Percentiles rank a stretch among this genome's conserved stretches.
These are phyloP conservation scores for Oryzias celebensis DNA, from an alignment of 2,113 vertebrate genomes.

Conservation along the genomic window DNA sequence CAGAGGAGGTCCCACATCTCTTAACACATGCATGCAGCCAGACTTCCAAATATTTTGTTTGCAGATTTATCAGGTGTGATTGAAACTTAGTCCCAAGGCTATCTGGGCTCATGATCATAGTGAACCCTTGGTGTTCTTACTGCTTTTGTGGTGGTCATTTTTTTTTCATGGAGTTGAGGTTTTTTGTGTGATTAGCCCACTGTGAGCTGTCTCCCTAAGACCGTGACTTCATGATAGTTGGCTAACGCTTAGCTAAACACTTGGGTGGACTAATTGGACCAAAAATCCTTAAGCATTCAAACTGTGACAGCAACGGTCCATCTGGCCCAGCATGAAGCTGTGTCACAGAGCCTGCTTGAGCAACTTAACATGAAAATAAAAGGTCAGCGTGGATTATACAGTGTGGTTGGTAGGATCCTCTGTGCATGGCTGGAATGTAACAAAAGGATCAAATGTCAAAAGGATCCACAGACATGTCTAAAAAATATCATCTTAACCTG, in stretches of 20 bases:
- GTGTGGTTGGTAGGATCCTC: no score
- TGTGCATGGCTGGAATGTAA: no score
- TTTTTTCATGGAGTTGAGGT: slow-evolving; percentile 22
- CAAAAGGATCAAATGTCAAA: no score
- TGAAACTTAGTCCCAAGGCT: slow-evolving; percentile 7
- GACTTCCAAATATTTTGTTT: slow-evolving; percentile 33
- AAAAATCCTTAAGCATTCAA: slow-evolving; percentile 33
- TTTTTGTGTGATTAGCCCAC: slow-evolving; percentile 50
- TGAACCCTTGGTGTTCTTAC: slow-evolving; percentile 11
- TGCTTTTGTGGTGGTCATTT: slow-evolving; percentile 36
- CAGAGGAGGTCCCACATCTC: background rate
- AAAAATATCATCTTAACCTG: no score
- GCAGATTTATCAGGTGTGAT: slow-evolving; percentile 6
- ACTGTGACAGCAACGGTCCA: slow-evolving; percentile 32
- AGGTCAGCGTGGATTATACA: background rate
- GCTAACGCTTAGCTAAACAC: slow-evolving; percentile 33
- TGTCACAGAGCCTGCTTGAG: background rate
- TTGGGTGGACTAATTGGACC: slow-evolving; percentile 57
- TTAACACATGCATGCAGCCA: slow-evolving; percentile 9
- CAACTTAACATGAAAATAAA: slow-evolving; percentile 13
- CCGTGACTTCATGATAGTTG: slow-evolving; percentile 29
- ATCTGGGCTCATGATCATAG: slow-evolving; percentile 25
- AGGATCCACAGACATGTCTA: no score
- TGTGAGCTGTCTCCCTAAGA: slow-evolving; percentile 35
- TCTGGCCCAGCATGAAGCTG: slow-evolving; percentile 11